Base-by-base conservation (phyloP, 2,888 invertebrate species). In the Coenonympha arcania region DNA sequence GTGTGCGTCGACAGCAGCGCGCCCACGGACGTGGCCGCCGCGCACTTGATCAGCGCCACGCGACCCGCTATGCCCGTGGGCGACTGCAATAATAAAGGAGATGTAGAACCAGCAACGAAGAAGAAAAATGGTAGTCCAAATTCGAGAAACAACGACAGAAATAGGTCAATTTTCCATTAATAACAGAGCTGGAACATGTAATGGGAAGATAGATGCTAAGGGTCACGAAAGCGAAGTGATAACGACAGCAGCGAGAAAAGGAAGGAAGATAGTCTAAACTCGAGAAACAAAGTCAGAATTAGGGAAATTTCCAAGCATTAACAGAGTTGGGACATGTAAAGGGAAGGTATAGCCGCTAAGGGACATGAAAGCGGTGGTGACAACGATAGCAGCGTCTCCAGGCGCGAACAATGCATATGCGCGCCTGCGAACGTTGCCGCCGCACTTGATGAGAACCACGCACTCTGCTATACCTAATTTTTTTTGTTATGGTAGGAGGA, bases 41-140 rank as follows among this genome's bases (percentile, higher is more conserved):
- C 67, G 13, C 64, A 62, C 30, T 48, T 50, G 2, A 52, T 22
- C 0, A 84, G 65, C 1, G 82, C 66, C 4, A 76, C 72, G 4
- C 84, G 73, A 0, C 76, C 78, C 0, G 76, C 68, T 0, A 79
- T 55, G 0, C 86, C 86, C 0, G 81, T 81, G 0, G 65, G 54
- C 0, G 82, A 72, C 86, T 85, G 60, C 0, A 19, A 4, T 40
- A 16, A 15, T 15, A 15, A 6, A 31, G 6, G 15, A 2, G 15
- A 3, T 31, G 13, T 28, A 26, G 1, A 0, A 8, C 24, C 6
- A 24, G 3, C 6, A 24, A 24, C 24, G 8, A 24, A 8, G 8
- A 24, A 4, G 11, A 11, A 11, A 28, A 1, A 28, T 28, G 11
- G 28, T n/a, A 28, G 11, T n/a, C n/a, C 4, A 9, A 28, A 4